Base-by-base conservation (phyloP, 53 echinoderm and acorn worm species). In the Zoroaster sp. region DNA sequence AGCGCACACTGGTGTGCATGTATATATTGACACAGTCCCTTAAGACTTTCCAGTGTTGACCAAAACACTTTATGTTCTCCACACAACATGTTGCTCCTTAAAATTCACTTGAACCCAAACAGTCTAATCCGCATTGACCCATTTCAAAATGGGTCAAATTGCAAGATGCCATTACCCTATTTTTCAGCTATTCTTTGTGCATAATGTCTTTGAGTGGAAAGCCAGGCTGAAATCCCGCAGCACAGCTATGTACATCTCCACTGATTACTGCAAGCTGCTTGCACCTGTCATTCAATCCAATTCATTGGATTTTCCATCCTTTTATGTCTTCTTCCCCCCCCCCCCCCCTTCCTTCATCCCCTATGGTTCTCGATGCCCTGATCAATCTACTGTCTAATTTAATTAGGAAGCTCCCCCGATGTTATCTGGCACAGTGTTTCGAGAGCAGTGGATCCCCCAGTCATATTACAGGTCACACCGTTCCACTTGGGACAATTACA, bases 371-470 rank as follows among this genome's bases (percentile, higher is more conserved):
- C 35, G 39, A 21, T 28, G 38, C 79, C 55, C n/a, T 30, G 6
- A 23, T 79, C 63, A 52, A 40, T 63, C 63, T 59, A 21, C 18
- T 55, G 1, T 38, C 33, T 82, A 82, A 82, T 82, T 66, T 66
- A 68, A 82, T 82, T 17, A 82, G 82, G 82, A 82, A 66, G 28
- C 34, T n/a, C 7, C 40, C n/a, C 41, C 23, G 82, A 82, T 82
- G 69, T 82, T 82, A 67, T 42, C 82, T 66, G 15, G 15, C 31
- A 43, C 33, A 41, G 17, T 82, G 82, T 66, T 68, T 82, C 82
- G 66, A 82, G 66, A 67, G 66, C 33, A 53, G 66, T 82, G 68
- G 66, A 25, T 43, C 32, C 20, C 66, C 68, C 23, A 67, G 82
- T 40, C 17, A 82, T 82, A 82, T 30, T 44, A n/a, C 68, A 41